Base-by-base conservation (phyloP, 1,140 invertebrate species). In the Muscidifurax raptorellus region DNA sequence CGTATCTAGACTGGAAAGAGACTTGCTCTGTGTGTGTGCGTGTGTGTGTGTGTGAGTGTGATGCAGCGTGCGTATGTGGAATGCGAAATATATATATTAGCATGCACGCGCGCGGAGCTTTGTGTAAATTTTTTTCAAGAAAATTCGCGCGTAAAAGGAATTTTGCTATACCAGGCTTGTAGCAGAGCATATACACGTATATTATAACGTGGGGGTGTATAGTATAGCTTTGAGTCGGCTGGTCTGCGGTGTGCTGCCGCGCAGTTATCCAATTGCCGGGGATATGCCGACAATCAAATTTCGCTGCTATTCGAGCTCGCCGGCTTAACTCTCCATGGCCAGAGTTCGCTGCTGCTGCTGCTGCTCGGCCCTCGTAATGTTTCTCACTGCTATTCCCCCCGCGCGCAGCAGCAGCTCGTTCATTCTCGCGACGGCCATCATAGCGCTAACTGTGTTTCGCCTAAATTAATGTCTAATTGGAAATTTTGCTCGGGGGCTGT, bases 401-500 rank as follows among this genome's bases (percentile, higher is more conserved):
- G 25, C 22, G 36, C 22, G 64, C 64, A 9, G n/a, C 64, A 25
- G 64, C 64, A 66, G 64, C 64, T 66, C 64, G 64, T 66, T 66
- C 64, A 66, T 66, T 66, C 64, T 66, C 64, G 64, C 25, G 22
- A n/a, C 64, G 71, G 67, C 69, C 78, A 64, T 64, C 80, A 83
- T 76, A 80, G 30, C 85, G 82, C 74, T 88, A 89, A 87, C 87
- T 76, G 77, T 80, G 82, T 87, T 88, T 87, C 83, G 75, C 83
- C 59, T 89, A 90, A 89, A 91, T 91, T 90, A 90, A 89, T 87
- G 88, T 87, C 81, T 88, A 88, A 89, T 89, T 85, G 83, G 71
- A 87, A 84, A 87, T 85, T 88, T 89, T 86, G 85, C 87, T 64
- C 66, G 15, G 67, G 12, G 13, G 44, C 18, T 66, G 5, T 66